Evolutionary conservation across 2,888 invertebrate genomes (phyloP).

Genomic region (Germaria angustata): DNA sequence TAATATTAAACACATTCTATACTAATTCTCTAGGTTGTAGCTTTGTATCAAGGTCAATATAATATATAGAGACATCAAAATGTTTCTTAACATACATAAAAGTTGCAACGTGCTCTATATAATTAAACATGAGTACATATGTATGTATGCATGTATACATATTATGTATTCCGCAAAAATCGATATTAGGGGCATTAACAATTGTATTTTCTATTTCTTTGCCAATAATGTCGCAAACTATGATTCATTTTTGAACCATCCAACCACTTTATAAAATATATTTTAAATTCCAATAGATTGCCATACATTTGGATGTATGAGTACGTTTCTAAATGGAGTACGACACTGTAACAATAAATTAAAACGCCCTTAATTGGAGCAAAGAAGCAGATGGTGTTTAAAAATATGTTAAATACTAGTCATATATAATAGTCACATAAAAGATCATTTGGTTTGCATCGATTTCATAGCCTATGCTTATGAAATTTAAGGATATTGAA

Average conservation of each 20-base stretch:
- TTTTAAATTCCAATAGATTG: too few species aligned
- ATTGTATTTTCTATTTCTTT: slow-evolving; percentile 9
- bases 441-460: too few species aligned
- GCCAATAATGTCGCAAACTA: slow-evolving; percentile 9
- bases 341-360: too few species aligned
- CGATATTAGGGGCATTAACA: slow-evolving; percentile 32
- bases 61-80: neutral
- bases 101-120: neutral
- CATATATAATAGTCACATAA: too few species aligned
- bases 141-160: neutral
- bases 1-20: neutral
- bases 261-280: neutral
- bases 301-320: neutral
- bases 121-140: neutral
- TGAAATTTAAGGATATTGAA: too few species aligned
- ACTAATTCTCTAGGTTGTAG: neutral
- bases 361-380: too few species aligned
- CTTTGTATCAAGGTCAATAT: slow-evolving; percentile 59
- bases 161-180: slow-evolving; percentile 27
- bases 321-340: too few species aligned
- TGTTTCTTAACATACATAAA: neutral
- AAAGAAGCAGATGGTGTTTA: too few species aligned
- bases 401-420: too few species aligned
- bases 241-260: neutral
- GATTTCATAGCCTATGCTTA: too few species aligned